Evolutionary conservation across 2,888 invertebrate genomes (phyloP).

Genomic region (Operophtera brumata): DNA sequence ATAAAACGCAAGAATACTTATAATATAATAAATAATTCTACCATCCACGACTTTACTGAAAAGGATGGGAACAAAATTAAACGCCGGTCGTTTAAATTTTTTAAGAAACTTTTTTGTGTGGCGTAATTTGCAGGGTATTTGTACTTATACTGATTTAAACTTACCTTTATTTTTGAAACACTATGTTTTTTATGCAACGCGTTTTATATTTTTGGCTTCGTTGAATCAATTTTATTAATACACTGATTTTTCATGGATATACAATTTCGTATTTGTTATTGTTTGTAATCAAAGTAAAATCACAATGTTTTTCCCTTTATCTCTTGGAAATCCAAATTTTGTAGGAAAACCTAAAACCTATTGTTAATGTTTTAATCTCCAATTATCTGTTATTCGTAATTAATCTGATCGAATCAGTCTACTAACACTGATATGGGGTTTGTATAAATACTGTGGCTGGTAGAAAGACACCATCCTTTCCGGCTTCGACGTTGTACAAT

Average conservation of each 20-base stretch:
- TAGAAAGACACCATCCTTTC: background rate
- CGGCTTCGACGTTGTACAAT: slow-evolving; percentile 30
- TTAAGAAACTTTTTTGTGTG: no score
- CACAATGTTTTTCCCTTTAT: background rate
- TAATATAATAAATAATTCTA: no score
- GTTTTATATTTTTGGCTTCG: no score
- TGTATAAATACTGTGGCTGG: slow-evolving; percentile 8
- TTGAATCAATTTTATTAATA: background rate
- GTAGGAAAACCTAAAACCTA: background rate
- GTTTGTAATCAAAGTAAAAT: background rate
- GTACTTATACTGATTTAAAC: no score
- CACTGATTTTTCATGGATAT: background rate
- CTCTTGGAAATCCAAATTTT: background rate
- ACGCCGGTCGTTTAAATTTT: no score
- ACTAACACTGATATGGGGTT: background rate
- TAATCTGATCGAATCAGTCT: slow-evolving; percentile 1
- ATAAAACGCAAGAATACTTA: no score
- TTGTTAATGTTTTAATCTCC: background rate
- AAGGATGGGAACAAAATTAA: no score
- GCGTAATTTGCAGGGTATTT: no score
- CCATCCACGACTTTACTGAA: no score
- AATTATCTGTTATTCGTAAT: background rate
- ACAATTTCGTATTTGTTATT: no score
- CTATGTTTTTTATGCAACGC: no score
- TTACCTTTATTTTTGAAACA: no score